phyloP scores from a whole-genome alignment of 2,113 vertebrate genomes.

The Sciurus niger region DNA sequence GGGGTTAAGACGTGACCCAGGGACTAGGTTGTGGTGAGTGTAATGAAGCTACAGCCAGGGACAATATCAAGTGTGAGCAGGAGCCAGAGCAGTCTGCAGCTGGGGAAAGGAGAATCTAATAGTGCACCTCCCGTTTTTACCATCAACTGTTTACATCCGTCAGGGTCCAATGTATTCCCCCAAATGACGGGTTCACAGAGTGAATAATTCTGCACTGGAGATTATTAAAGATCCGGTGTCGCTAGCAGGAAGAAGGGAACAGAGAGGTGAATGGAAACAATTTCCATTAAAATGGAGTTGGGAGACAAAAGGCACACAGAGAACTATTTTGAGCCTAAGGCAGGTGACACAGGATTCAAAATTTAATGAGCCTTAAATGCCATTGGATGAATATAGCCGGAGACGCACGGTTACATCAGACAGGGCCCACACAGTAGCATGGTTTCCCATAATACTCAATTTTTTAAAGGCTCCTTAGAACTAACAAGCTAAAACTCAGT shows the following conservation, averaged over 20 bases:
- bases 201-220: conserved; percentile 40
- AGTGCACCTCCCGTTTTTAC: not conserved
- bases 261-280: conserved; percentile 80
- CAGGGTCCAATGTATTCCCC: conserved; percentile 37
- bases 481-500: conserved; percentile 60
- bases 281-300: conserved; percentile 82
- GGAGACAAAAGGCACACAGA: conserved; percentile 83
- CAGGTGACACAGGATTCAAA: conserved; percentile 87
- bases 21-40: not conserved
- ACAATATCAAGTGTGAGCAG: accelerated
- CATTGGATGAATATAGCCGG: conserved; percentile 83
- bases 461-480: conserved; percentile 75
- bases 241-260: conserved; percentile 70
- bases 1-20: not conserved
- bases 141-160: not conserved
- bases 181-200: conserved; percentile 59
- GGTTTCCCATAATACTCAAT: conserved; percentile 73
- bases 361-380: conserved; percentile 91
- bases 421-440: conserved; percentile 73
- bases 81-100: too few relatives aligned
- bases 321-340: conserved; percentile 87
- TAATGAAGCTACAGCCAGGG: not conserved
- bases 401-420: conserved; percentile 69
- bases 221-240: conserved; percentile 69
- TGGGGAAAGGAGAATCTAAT: not conserved